These are phyloP conservation scores for Oryzias javanicus DNA, from an alignment of 2,113 vertebrate species.

Conservation along the genomic window DNA sequence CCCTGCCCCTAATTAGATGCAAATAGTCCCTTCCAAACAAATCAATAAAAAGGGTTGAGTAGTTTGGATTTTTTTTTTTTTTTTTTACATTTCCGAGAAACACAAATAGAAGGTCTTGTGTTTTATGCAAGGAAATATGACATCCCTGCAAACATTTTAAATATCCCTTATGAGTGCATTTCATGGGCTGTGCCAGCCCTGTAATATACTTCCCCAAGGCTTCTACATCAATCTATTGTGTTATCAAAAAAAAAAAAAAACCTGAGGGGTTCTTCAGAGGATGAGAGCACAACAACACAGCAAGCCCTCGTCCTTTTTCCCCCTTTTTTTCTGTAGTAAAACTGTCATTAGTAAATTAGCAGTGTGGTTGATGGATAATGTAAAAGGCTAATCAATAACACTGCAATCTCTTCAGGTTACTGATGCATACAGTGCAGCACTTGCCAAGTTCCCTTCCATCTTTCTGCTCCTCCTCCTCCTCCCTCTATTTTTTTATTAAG, in stretches of 20 bases:
- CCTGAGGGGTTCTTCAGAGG: neutral
- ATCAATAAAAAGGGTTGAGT: no score
- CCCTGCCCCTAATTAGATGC: no score
- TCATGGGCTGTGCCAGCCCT: no score
- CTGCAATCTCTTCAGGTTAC: constrained; percentile 44
- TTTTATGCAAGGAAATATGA: no score
- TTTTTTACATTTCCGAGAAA: no score
- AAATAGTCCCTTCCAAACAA: no score
- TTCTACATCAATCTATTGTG: neutral
- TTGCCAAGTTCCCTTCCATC: constrained; percentile 30
- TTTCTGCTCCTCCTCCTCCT: constrained; percentile 14
- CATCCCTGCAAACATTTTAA: no score
- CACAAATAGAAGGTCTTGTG: no score
- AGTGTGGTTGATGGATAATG: constrained; percentile 55
- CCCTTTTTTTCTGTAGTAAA: constrained; percentile 24
- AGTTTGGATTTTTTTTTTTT: no score
- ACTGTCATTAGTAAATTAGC: constrained; percentile 67
- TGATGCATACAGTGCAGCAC: constrained; percentile 27
- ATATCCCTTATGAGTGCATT: no score
- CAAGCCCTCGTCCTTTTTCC: constrained; percentile 3
- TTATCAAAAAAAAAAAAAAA: neutral
- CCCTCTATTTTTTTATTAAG: constrained; percentile 43
- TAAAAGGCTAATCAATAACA: constrained; percentile 54
- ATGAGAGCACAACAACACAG: neutral
- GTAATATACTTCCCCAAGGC: neutral